Percentiles rank a stretch among this genome's conserved stretches.
Evolutionary conservation across 1,140 invertebrate species (phyloP).

Genomic region (Lasioglossum albipes): DNA sequence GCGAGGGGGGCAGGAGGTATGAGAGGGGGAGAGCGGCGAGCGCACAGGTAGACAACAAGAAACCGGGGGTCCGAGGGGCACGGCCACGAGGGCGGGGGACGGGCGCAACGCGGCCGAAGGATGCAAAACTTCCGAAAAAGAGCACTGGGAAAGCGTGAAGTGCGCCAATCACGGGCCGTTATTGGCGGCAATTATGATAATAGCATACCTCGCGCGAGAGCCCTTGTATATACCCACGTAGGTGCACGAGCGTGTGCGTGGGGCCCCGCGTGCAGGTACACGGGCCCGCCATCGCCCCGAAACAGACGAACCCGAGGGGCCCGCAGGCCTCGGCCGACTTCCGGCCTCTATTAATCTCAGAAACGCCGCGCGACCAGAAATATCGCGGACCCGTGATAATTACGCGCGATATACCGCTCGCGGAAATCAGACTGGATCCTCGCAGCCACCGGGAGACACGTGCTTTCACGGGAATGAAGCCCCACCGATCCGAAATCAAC

Average conservation of each 20-base stretch:
- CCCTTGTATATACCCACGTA: conserved; percentile 58
- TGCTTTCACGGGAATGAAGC: conserved; percentile 22
- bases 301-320: conserved; percentile 49
- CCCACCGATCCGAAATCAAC: not conserved
- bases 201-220: conserved; percentile 77
- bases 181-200: conserved; percentile 80
- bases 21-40: not conserved
- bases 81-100: conserved; percentile 16
- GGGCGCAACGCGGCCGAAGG: conserved; percentile 54
- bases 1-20: not conserved
- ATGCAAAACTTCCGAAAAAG: conserved; percentile 76
- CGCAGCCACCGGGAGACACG: conserved; percentile 5
- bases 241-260: conserved; percentile 8
- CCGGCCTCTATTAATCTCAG: conserved; percentile 79
- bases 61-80: not conserved
- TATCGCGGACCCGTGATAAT: conserved; percentile 75
- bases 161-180: conserved; percentile 79
- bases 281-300: conserved; percentile 29
- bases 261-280: conserved; percentile 30
- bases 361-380: conserved; percentile 75
- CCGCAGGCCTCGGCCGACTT: conserved; percentile 67
- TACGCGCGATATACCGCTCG: conserved; percentile 72
- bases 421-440: conserved; percentile 37
- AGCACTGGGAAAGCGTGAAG: conserved; percentile 75
- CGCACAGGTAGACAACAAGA: conserved; percentile 25